Evolutionary conservation across 2,888 invertebrate species (phyloP).

Genomic region (Callinectes sapidus): DNA sequence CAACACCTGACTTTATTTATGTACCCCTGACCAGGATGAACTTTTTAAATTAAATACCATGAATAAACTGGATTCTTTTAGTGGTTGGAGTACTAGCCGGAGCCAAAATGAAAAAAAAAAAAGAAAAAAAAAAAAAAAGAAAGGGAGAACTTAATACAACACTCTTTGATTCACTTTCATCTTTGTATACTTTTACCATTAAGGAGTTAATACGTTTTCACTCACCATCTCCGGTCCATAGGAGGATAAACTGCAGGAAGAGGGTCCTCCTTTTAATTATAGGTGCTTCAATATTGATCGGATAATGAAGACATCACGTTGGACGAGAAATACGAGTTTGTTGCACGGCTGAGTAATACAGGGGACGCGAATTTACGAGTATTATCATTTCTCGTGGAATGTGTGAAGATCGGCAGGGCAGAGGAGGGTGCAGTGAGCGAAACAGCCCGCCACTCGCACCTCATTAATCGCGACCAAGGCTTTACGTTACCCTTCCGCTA

Average conservation of each 20-base stretch:
- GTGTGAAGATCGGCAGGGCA: background rate
- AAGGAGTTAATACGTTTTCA: background rate
- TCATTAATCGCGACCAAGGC: background rate
- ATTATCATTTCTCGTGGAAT: background rate
- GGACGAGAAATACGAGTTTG: slow-evolving; percentile 2
- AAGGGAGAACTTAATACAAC: background rate
- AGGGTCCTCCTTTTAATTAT: background rate
- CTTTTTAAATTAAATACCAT: background rate
- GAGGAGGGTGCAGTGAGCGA: background rate
- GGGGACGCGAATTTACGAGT: background rate
- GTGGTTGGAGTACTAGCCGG: background rate
- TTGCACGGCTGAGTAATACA: background rate
- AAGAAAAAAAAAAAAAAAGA: too few species aligned
- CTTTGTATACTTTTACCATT: background rate
- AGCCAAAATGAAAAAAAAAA: background rate
- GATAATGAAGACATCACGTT: background rate
- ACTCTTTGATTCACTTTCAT: background rate
- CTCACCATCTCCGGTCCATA: background rate
- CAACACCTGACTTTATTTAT: background rate
- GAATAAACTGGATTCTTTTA: background rate
- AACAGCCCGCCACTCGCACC: background rate
- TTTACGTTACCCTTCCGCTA: background rate
- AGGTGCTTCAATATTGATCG: background rate
- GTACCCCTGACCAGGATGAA: background rate
- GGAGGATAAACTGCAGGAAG: background rate